Conservation (phyloP, 2,113 vertebrate species). For the Chloropsis hardwickii region DNA sequence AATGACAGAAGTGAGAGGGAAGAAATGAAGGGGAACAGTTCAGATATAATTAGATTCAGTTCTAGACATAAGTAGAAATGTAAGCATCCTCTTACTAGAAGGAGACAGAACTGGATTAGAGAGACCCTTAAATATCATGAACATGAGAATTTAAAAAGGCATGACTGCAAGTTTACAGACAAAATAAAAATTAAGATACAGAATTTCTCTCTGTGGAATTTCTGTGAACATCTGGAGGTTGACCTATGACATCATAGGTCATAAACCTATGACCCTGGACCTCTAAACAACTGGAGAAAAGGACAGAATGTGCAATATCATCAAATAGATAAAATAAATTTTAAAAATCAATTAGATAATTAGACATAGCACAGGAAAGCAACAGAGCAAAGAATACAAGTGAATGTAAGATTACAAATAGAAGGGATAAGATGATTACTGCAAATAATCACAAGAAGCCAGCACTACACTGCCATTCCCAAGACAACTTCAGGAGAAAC, state of each 20-base stretch:
- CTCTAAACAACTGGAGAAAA: background rate
- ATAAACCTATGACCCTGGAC: background rate
- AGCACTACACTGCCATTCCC: background rate
- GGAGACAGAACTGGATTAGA: background rate
- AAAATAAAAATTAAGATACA: background rate
- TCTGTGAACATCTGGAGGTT: background rate
- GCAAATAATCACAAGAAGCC: background rate
- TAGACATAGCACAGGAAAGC: background rate
- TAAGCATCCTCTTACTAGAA: background rate
- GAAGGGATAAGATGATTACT: background rate
- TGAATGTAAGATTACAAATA: background rate
- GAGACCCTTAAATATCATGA: background rate
- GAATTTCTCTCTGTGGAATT: background rate
- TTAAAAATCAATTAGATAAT: background rate
- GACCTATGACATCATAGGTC: background rate
- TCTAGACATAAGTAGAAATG: background rate
- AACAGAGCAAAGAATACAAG: background rate
- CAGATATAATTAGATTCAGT: background rate
- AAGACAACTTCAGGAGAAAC: background rate
- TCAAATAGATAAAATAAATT: background rate
- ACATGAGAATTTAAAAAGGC: background rate
- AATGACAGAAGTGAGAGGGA: background rate
- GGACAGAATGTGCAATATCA: background rate
- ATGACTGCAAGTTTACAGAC: background rate
- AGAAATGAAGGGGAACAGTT: background rate